These are phyloP conservation scores for Aldrovandia affinis DNA, from an alignment of 2,797 vertebrate genomes.

Conservation along the genomic window DNA sequence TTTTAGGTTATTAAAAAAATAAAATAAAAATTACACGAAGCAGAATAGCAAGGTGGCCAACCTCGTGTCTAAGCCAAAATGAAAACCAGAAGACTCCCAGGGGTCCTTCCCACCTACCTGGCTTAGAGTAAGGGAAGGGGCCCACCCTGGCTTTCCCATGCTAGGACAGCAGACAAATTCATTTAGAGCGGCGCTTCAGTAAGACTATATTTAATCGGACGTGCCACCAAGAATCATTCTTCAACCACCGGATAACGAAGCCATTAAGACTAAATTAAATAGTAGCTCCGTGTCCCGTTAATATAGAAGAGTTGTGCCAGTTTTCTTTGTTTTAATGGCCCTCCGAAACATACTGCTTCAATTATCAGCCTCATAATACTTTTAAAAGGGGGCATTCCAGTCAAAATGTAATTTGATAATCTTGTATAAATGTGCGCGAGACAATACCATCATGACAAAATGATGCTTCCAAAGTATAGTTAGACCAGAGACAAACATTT, in stretches of 20 bases:
- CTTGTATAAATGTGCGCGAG: conserved; percentile 32
- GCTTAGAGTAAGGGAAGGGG: not conserved
- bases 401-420: conserved; percentile 32
- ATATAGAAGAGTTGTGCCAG: conserved; percentile 18
- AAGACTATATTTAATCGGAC: conserved; percentile 40
- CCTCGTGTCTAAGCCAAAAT: not conserved
- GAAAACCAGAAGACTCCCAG: not conserved
- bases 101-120: not conserved
- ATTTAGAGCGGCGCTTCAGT: conserved; percentile 39
- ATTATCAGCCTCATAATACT: not conserved
- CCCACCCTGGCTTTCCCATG: conserved; percentile 22
- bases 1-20: not conserved
- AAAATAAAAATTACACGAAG: not conserved
- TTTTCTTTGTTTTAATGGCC: not conserved
- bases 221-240: conserved; percentile 42
- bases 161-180: conserved; percentile 35
- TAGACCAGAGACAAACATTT: not conserved
- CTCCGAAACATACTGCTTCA: not conserved
- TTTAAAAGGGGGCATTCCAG: conserved; percentile 31
- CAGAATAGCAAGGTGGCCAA: not conserved
- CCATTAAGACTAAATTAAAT: conserved; percentile 41
- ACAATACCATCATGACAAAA: not conserved
- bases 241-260: conserved; percentile 35
- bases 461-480: not conserved
- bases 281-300: conserved; percentile 27